phyloP scores from a whole-genome alignment of 2,113 vertebrate genomes.

The Leiothrix lutea region DNA sequence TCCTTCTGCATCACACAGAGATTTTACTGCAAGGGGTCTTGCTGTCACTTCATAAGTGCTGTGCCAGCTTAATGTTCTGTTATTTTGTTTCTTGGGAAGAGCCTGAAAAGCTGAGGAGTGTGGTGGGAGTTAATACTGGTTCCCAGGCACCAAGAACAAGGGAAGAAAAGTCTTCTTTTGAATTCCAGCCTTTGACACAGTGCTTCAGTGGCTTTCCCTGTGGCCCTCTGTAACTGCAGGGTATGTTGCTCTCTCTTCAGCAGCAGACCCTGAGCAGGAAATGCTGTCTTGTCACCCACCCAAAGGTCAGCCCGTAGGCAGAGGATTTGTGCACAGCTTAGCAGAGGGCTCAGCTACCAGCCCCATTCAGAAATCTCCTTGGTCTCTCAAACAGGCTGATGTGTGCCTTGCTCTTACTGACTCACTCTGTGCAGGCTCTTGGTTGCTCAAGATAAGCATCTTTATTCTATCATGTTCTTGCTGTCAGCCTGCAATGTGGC shows the following conservation, averaged over 20 bases:
- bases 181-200: background rate
- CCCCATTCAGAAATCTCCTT: background rate
- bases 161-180: background rate
- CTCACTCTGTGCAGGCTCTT: background rate
- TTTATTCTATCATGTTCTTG: background rate
- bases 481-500: background rate
- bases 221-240: background rate
- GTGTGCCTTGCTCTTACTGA: background rate
- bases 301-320: background rate
- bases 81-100: background rate
- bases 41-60: background rate
- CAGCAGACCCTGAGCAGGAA: background rate
- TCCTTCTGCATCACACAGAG: background rate
- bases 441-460: background rate
- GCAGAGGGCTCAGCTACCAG: background rate
- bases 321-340: background rate
- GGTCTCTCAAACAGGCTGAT: background rate
- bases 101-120: background rate
- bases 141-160: background rate
- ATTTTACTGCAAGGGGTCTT: background rate
- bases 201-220: background rate
- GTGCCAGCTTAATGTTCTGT: background rate
- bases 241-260: background rate
- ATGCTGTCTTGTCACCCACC: background rate
- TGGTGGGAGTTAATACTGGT: background rate